Percentiles rank a stretch among this genome's conserved stretches.
phyloP scores from a whole-genome alignment of 2,888 invertebrate species.

The Aspidiotus rigidus region DNA sequence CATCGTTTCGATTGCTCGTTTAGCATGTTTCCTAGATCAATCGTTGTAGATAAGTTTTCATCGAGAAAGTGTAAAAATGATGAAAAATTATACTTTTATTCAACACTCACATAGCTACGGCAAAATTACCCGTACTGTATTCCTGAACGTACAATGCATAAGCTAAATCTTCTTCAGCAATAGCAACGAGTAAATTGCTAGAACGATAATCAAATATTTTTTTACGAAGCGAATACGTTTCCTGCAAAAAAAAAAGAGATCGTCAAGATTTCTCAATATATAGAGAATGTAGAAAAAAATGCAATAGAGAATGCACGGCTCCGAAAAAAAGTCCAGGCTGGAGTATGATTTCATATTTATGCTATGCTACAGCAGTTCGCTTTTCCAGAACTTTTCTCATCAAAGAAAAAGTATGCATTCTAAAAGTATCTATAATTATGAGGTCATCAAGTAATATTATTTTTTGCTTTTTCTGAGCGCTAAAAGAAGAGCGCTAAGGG shows the following conservation, averaged over 20 bases:
- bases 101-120: conserved; percentile 55
- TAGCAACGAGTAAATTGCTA: conserved; percentile 76
- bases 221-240: conserved; percentile 58
- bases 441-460: too few species aligned
- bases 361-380: too few species aligned
- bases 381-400: too few species aligned
- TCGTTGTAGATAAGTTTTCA: neutral
- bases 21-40: conserved; percentile 61
- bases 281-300: neutral
- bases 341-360: too few species aligned
- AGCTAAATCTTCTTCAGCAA: conserved; percentile 83
- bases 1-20: conserved; percentile 72
- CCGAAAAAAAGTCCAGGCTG: too few species aligned
- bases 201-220: conserved; percentile 61
- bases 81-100: conserved; percentile 4
- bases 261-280: neutral
- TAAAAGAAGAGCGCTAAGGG: too few species aligned
- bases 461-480: too few species aligned
- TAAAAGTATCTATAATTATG: too few species aligned
- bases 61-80: conserved; percentile 14
- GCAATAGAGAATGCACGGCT: too few species aligned
- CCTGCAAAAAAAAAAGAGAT: conserved; percentile 42
- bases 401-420: too few species aligned
- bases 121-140: conserved; percentile 79
- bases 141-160: conserved; percentile 88